Base-by-base conservation (phyloP, 2,888 invertebrate genomes). In the Drosophila helvetica region DNA sequence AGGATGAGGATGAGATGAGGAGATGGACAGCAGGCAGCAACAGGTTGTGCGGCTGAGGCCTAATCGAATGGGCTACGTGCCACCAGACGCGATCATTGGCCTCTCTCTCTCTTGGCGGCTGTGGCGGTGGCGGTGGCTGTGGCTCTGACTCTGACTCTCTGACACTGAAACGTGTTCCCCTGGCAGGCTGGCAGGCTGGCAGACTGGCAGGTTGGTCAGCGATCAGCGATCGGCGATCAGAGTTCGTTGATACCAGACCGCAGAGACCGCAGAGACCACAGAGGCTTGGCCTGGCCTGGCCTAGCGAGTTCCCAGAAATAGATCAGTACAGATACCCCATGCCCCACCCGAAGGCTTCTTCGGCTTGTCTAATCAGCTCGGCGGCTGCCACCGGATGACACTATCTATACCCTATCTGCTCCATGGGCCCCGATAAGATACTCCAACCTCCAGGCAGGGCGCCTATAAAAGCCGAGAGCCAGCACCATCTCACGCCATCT, bases 211-310 rank as follows among this genome's bases (percentile, higher is more conserved):
- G 27, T 8, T 15, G 51, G 27, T 19, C 38, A 42, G 42, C 38
- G 22, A 19, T 8, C 47, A 7, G 22, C 19, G 53, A 42, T 54
- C 52, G 27, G 15, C 42, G 19, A 65, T 68, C 56, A 67, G 78
- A 78, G 82, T 85, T 87, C 88, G 69, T 79, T 87, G 82, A 77
- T 87, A 72, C 64, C 19, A 12, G 33, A 27, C 8, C 7, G 8
- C 8, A 27, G 27, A 27, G 27, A n/a, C n/a, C n/a, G n/a, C n/a
- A n/a, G n/a, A n/a, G n/a, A n/a, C 8, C 7, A 27, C 8, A 27
- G 27, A 27, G 27, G 27, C 45, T n/a, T 18, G 50, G 52, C 30
- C 30, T 43, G 38, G 42, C 38, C 48, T 25, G 25, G 27, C 8
- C 27, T 27, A 8, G 27, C n/a, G 52, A 27, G 30, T 68, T 60